Conservation (phyloP, 1,140 invertebrate genomes). For the Drosophila lini region DNA sequence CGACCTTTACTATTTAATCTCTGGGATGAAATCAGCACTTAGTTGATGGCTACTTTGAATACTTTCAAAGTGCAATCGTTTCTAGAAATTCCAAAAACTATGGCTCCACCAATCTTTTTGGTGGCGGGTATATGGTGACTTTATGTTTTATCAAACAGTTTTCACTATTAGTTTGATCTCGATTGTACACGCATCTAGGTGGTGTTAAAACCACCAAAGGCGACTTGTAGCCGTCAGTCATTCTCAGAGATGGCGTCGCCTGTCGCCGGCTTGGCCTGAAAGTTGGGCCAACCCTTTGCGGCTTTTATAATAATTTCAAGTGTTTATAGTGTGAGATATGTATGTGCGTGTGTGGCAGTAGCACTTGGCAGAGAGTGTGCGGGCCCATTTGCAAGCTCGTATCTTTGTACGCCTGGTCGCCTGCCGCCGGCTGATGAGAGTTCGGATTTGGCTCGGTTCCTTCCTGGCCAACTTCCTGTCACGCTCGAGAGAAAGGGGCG, state of each 20-base stretch:
- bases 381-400: constrained; percentile 28
- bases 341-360: not conserved
- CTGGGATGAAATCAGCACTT: not conserved
- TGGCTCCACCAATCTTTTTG: not conserved
- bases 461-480: constrained; percentile 76
- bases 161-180: not conserved
- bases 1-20: not conserved
- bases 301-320: constrained; percentile 60
- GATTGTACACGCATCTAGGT: constrained; percentile 8
- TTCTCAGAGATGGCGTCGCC: constrained; percentile 67
- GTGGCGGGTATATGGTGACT: not conserved
- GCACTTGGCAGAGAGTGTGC: constrained; percentile 20
- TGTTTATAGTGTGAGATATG: constrained; percentile 40
- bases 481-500: constrained; percentile 48
- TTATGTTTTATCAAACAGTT: not conserved
- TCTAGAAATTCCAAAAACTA: not conserved
- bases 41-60: not conserved
- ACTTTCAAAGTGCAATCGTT: not conserved
- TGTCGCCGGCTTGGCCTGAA: constrained; percentile 61
- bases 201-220: constrained; percentile 32
- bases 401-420: constrained; percentile 46
- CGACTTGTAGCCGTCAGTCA: constrained; percentile 57
- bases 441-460: constrained; percentile 67
- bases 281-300: constrained; percentile 37
- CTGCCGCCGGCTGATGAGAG: constrained; percentile 24